Percentiles rank a stretch among this genome's conserved stretches.
Conservation (phyloP, 2,113 vertebrate genomes). For the Rhea pennata region DNA sequence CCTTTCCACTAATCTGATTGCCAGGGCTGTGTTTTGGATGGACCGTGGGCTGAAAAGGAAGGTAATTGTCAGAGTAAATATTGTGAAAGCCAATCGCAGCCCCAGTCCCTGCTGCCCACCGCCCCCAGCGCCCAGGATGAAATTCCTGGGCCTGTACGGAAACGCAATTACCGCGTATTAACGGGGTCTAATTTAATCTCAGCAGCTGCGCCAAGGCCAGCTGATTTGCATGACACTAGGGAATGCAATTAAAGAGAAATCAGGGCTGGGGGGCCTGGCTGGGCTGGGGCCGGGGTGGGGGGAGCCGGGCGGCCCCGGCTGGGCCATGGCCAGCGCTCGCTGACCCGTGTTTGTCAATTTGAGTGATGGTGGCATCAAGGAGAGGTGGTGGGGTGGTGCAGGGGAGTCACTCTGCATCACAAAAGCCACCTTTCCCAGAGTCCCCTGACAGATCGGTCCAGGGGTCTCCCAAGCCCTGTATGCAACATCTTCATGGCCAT, state of each 20-base stretch:
- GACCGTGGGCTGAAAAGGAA: not conserved
- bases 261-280: slow-evolving; percentile 30
- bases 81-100: slow-evolving; percentile 34
- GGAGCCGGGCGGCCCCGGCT: not conserved
- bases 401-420: slow-evolving; percentile 39
- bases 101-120: not conserved
- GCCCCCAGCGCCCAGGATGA: not conserved
- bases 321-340: not conserved
- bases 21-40: not conserved
- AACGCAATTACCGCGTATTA: slow-evolving; percentile 76
- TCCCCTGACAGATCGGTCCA: not conserved
- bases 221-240: slow-evolving; percentile 78
- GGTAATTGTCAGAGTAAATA: slow-evolving; percentile 49
- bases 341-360: slow-evolving; percentile 29
- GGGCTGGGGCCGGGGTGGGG: not conserved
- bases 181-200: slow-evolving; percentile 75
- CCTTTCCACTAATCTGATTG: not conserved
- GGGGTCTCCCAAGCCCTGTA: not conserved
- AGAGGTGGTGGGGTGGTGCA: not conserved
- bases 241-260: slow-evolving; percentile 75
- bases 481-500: fast-evolving
- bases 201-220: slow-evolving; percentile 73
- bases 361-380: not conserved
- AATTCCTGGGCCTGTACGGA: slow-evolving; percentile 22
- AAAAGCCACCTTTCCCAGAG: not conserved